Evolutionary conservation across 35 echinoderm and acorn worm genomes (phyloP).

Genomic region (Heliocidaris erythrogramma): DNA sequence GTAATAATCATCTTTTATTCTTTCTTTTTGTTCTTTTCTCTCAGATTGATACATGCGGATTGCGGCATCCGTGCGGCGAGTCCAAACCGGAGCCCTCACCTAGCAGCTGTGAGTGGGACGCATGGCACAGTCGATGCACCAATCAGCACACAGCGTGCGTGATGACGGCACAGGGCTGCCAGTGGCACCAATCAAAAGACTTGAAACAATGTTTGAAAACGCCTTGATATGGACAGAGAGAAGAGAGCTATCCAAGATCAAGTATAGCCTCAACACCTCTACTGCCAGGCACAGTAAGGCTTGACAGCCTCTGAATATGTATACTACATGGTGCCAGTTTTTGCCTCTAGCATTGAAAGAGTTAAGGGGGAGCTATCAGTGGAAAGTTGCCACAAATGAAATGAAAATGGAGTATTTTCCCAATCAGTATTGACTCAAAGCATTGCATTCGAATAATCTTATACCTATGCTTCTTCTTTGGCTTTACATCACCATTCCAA

Average conservation of each 20-base stretch:
- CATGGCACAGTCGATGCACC: conserved; percentile 57
- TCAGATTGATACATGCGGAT: conserved; percentile 77
- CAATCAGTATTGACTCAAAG: background rate
- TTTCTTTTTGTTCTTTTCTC: background rate
- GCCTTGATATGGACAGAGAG: conserved; percentile 7
- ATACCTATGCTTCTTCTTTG: too few species aligned
- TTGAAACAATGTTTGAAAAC: conserved; percentile 43
- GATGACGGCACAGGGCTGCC: conserved; percentile 52
- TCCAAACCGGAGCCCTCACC: background rate
- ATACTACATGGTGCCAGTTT: too few species aligned
- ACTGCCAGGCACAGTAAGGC: background rate
- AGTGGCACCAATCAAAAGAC: conserved; percentile 70
- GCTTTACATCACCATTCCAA: background rate
- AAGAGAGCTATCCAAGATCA: background rate
- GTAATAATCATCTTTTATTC: background rate
- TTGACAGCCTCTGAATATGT: background rate
- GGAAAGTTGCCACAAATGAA: background rate
- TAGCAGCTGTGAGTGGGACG: conserved; percentile 64
- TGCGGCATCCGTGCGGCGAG: conserved; percentile 63
- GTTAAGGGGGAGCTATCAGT: too few species aligned
- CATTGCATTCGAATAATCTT: background rate
- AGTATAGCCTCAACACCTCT: background rate
- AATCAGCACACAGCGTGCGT: conserved; percentile 70
- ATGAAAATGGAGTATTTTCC: background rate
- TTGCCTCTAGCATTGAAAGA: too few species aligned